Evolutionary conservation across 2,797 vertebrate genomes (phyloP).

Genomic region (Poecilia wingei): DNA sequence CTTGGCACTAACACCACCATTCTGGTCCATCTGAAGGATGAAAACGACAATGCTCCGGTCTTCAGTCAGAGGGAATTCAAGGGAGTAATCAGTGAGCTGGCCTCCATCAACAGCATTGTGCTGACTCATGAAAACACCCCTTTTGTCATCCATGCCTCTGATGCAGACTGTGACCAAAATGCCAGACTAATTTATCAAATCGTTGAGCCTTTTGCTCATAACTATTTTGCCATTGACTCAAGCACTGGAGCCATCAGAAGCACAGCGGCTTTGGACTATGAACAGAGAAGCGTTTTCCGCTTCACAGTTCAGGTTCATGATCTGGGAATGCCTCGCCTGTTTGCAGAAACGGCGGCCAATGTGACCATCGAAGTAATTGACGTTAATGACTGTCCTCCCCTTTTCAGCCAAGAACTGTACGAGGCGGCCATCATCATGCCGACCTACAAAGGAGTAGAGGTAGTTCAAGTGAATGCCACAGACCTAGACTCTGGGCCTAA

Average conservation of each 20-base stretch:
- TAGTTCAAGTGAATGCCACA: slow-evolving; percentile 87
- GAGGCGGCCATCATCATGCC: slow-evolving; percentile 89
- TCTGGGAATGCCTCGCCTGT: slow-evolving; percentile 88
- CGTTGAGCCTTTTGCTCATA: slow-evolving; percentile 91
- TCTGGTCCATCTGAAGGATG: slow-evolving; percentile 89
- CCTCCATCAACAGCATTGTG: slow-evolving; percentile 89
- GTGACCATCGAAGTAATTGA: slow-evolving; percentile 93
- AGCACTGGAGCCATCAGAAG: slow-evolving; percentile 94
- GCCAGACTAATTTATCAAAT: slow-evolving; percentile 96
- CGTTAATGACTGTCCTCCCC: slow-evolving; percentile 93
- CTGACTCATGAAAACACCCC: slow-evolving; percentile 89
- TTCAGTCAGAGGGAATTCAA: slow-evolving; percentile 88
- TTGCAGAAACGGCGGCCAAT: slow-evolving; percentile 90
- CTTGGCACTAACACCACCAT: slow-evolving; percentile 88
- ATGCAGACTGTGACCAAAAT: slow-evolving; percentile 90
- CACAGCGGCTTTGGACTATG: slow-evolving; percentile 88
- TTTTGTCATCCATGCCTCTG: slow-evolving; percentile 90
- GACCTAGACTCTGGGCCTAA: slow-evolving; percentile 91
- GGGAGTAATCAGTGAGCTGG: slow-evolving; percentile 92
- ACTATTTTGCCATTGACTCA: slow-evolving; percentile 94
- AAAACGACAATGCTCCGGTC: slow-evolving; percentile 93
- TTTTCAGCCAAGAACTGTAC: slow-evolving; percentile 88
- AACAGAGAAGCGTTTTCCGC: slow-evolving; percentile 86
- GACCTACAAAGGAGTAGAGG: slow-evolving; percentile 91
- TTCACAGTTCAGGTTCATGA: slow-evolving; percentile 98